Percentiles rank a stretch among this genome's conserved stretches.
Evolutionary conservation across 2,888 invertebrate genomes (phyloP).

Genomic region (Notodonta ziczac): DNA sequence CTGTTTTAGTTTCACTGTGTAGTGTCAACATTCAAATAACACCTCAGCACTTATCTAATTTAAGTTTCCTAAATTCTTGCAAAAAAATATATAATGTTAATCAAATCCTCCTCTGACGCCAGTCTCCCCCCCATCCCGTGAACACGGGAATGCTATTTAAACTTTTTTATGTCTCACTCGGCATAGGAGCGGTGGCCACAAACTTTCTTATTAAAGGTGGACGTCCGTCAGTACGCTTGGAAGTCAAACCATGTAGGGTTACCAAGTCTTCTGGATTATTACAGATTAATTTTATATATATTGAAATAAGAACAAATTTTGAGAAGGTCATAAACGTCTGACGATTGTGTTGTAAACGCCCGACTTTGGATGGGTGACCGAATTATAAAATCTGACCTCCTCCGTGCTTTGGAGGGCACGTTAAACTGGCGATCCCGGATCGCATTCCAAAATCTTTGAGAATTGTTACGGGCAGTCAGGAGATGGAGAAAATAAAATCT

Average conservation of each 20-base stretch:
- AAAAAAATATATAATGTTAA: conserved; percentile 32
- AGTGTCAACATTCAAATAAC: background rate
- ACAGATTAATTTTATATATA: background rate
- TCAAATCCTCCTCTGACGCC: conserved; percentile 25
- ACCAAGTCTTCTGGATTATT: conserved; percentile 8
- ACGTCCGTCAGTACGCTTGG: conserved; percentile 51
- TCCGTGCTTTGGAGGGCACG: too few species aligned
- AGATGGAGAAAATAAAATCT: too few species aligned
- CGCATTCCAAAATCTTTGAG: too few species aligned
- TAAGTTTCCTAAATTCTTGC: background rate
- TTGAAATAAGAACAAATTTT: too few species aligned
- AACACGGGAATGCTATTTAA: conserved; percentile 55
- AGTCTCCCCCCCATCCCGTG: conserved; percentile 31
- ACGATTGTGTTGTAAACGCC: too few species aligned
- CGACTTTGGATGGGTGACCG: too few species aligned
- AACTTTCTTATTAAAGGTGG: conserved; percentile 75
- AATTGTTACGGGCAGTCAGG: too few species aligned
- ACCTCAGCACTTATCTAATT: background rate
- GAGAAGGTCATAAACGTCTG: too few species aligned
- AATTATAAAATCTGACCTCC: too few species aligned
- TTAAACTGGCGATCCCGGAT: too few species aligned
- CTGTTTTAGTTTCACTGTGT: too few species aligned
- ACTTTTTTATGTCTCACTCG: conserved; percentile 51
- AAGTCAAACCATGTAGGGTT: conserved; percentile 23
- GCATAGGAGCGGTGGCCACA: conserved; percentile 50